These are phyloP conservation scores for Hydriomena furcata DNA, from an alignment of 2,888 invertebrate species.

Conservation along the genomic window DNA sequence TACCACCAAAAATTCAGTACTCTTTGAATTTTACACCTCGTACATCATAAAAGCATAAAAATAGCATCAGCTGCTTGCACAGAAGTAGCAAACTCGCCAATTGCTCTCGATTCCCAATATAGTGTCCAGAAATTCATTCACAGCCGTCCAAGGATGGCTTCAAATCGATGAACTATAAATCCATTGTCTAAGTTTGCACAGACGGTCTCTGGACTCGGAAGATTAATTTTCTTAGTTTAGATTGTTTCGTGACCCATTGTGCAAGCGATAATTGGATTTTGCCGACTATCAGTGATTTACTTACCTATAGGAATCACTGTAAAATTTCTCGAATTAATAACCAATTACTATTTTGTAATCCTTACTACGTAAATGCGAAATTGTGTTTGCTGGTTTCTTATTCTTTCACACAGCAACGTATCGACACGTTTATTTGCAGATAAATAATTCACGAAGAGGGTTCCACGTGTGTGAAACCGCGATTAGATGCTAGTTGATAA, in stretches of 20 bases:
- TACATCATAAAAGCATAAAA: not conserved
- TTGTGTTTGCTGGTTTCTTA: too few relatives aligned
- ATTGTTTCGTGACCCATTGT: slow-evolving; percentile 84
- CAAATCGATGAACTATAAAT: slow-evolving; percentile 83
- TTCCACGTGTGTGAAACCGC: too few relatives aligned
- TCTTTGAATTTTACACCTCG: not conserved
- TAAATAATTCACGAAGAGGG: too few relatives aligned
- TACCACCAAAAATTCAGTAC: too few relatives aligned
- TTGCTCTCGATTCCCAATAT: slow-evolving; percentile 17
- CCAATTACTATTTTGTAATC: too few relatives aligned
- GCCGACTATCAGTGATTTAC: slow-evolving; percentile 77
- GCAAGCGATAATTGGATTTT: slow-evolving; percentile 82
- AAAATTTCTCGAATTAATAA: slow-evolving; percentile 39
- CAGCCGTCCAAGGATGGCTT: slow-evolving; percentile 59
- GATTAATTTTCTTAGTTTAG: slow-evolving; percentile 84
- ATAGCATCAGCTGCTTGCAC: not conserved
- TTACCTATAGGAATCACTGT: slow-evolving; percentile 66
- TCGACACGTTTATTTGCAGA: too few relatives aligned
- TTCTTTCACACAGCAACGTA: too few relatives aligned
- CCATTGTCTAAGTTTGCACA: slow-evolving; percentile 83
- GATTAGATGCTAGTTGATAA: too few relatives aligned
- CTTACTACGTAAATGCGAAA: too few relatives aligned
- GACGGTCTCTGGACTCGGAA: slow-evolving; percentile 79
- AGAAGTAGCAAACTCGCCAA: not conserved
- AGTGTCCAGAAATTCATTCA: slow-evolving; percentile 36